phyloP scores from a whole-genome alignment of 30 jellyfish, hydroid and myxozoan species.

The Pelagia noctiluca region DNA sequence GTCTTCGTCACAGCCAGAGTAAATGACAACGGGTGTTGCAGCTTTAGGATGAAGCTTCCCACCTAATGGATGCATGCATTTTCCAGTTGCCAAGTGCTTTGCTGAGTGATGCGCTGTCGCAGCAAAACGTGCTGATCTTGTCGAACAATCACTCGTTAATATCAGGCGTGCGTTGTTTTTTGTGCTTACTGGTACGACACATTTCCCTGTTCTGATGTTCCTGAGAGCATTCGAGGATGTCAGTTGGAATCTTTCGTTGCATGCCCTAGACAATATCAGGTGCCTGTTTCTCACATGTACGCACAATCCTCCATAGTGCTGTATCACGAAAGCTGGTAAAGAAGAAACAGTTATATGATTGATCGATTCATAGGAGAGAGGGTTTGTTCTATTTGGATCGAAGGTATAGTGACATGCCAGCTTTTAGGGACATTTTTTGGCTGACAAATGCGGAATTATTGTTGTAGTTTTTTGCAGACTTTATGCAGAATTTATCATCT shows the following conservation, averaged over 20 bases:
- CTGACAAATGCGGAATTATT: no score
- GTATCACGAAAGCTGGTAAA: no score
- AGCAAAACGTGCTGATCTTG: constrained; percentile 29
- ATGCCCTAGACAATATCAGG: constrained; percentile 10
- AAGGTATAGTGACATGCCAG: no score
- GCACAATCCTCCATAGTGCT: constrained; percentile 65
- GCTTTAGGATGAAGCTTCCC: constrained; percentile 42
- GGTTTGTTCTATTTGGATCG: no score
- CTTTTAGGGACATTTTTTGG: no score
- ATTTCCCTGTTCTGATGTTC: constrained; percentile 55
- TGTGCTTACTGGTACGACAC: constrained; percentile 41
- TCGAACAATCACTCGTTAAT: constrained; percentile 42
- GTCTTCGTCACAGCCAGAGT: constrained; percentile 51
- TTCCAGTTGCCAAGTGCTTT: constrained; percentile 62
- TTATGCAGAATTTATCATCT: no score
- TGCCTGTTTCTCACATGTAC: constrained; percentile 35
- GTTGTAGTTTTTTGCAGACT: no score
- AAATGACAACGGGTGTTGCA: constrained; percentile 49
- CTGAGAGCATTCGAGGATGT: constrained; percentile 15
- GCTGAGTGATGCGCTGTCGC: constrained; percentile 41
- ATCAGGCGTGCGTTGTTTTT: constrained; percentile 17
- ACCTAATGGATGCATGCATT: constrained; percentile 64
- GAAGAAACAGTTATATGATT: no score
- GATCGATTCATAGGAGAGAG: no score
- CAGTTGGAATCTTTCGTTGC: constrained; percentile 52